phyloP scores from a whole-genome alignment of 2,113 vertebrate species.

The Nerophis ophidion region DNA sequence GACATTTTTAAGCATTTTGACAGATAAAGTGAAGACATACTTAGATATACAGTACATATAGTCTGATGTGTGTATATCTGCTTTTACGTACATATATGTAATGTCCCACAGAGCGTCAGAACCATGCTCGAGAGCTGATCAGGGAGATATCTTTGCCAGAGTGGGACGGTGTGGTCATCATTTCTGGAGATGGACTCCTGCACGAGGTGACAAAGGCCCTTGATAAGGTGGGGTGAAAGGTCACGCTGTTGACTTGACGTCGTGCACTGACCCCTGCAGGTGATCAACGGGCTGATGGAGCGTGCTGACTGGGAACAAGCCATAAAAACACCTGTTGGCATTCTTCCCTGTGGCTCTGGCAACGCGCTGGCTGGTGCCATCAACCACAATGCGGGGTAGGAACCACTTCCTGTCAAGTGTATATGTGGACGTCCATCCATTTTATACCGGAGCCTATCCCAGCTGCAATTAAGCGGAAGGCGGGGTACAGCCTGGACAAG shows the following conservation, averaged over 20 bases:
- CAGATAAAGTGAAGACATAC: too few species aligned
- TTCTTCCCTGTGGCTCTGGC: conserved; percentile 87
- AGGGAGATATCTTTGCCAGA: conserved; percentile 76
- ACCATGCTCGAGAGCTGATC: conserved; percentile 84
- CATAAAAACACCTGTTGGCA: conserved; percentile 83
- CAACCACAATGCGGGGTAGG: conserved; percentile 83
- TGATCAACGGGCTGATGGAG: conserved; percentile 85
- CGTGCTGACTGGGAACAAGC: conserved; percentile 86
- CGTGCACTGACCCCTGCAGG: conserved; percentile 59
- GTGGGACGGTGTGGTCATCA: conserved; percentile 84
- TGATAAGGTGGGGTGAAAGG: neutral
- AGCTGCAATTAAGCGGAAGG: too few species aligned
- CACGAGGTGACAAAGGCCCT: conserved; percentile 72
- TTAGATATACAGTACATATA: too few species aligned
- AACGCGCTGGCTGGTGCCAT: conserved; percentile 85
- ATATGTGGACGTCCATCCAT: neutral
- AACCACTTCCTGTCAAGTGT: neutral
- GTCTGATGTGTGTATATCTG: too few species aligned
- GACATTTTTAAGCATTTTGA: too few species aligned
- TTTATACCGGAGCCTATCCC: too few species aligned
- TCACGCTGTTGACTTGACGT: neutral
- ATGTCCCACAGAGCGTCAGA: conserved; percentile 75
- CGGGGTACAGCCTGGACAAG: too few species aligned
- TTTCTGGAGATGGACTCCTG: conserved; percentile 85
- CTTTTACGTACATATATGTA: too few species aligned